These are phyloP conservation scores for Anguilla obscura DNA, from an alignment of 2,797 vertebrate species.

Conservation along the genomic window DNA sequence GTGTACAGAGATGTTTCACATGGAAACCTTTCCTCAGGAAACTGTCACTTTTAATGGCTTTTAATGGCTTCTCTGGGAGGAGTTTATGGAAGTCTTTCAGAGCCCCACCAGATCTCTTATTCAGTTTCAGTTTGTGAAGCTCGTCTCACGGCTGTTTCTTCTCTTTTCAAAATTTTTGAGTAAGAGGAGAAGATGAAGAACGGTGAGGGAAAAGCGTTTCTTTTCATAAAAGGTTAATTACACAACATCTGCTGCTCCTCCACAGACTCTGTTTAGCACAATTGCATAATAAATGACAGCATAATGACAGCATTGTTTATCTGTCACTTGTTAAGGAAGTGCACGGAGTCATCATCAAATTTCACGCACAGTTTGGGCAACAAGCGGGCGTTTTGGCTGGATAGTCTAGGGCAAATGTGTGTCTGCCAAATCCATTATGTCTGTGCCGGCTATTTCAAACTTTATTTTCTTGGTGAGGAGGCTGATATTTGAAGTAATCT, in stretches of 20 bases:
- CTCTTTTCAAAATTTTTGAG: background rate
- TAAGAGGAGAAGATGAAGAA: constrained; percentile 54
- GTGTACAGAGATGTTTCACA: background rate
- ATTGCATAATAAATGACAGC: constrained; percentile 62
- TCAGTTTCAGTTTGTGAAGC: background rate
- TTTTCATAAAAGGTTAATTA: constrained; percentile 62
- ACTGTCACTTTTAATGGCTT: background rate
- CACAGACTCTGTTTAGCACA: constrained; percentile 57
- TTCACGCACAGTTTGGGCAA: constrained; percentile 56
- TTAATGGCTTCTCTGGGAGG: background rate
- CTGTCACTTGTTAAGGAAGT: constrained; percentile 31
- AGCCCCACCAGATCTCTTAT: no score
- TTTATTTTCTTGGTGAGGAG: constrained; percentile 14
- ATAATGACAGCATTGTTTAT: constrained; percentile 50
- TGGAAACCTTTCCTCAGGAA: background rate
- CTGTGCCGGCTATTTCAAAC: background rate
- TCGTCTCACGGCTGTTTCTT: background rate
- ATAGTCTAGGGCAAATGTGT: constrained; percentile 16
- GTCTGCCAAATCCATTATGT: background rate
- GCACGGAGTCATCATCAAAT: constrained; percentile 53
- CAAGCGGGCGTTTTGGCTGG: constrained; percentile 30
- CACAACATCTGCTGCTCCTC: constrained; percentile 61
- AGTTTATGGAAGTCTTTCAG: constrained; percentile 5
- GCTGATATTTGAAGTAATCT: constrained; percentile 28
- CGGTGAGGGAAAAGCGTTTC: constrained; percentile 55